phyloP scores from a whole-genome alignment of 2,888 invertebrate genomes.

The Pristionchus arcanus region DNA sequence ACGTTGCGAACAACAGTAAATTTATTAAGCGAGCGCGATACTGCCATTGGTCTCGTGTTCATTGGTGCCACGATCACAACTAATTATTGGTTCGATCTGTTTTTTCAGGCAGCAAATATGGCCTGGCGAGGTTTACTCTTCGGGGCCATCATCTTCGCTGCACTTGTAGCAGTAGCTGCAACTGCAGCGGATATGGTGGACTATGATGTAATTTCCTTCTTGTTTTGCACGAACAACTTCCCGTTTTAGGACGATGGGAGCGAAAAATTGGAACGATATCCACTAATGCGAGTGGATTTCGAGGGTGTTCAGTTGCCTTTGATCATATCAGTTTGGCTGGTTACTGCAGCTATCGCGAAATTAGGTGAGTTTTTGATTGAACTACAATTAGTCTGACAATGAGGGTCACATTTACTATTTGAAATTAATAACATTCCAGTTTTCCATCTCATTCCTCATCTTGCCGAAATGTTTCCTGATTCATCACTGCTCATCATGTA shows the following conservation, averaged over 20 bases:
- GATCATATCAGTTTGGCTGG: slow-evolving; percentile 80
- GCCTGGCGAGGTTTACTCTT: not conserved
- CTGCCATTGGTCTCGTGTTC: not conserved
- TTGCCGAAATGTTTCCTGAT: slow-evolving; percentile 87
- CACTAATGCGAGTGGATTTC: slow-evolving; percentile 65
- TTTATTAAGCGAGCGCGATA: not conserved
- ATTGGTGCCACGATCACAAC: no score
- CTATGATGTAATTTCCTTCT: not conserved
- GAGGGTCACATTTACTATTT: no score
- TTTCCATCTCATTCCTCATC: slow-evolving; percentile 69
- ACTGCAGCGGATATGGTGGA: slow-evolving; percentile 5
- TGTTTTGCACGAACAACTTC: no score
- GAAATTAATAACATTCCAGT: no score
- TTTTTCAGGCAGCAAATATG: not conserved
- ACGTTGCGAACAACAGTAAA: not conserved
- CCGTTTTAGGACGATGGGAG: slow-evolving; percentile 54
- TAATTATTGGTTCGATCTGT: not conserved
- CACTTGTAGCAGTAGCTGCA: not conserved
- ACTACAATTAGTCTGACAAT: no score
- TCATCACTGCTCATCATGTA: slow-evolving; percentile 96
- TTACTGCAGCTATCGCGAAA: slow-evolving; percentile 95
- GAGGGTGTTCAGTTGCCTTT: slow-evolving; percentile 71
- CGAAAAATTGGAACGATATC: slow-evolving; percentile 64
- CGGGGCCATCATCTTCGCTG: not conserved
- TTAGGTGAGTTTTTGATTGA: slow-evolving; percentile 85